phyloP scores from a whole-genome alignment of 2,113 vertebrate genomes.

The Sclerurus mexicanus region DNA sequence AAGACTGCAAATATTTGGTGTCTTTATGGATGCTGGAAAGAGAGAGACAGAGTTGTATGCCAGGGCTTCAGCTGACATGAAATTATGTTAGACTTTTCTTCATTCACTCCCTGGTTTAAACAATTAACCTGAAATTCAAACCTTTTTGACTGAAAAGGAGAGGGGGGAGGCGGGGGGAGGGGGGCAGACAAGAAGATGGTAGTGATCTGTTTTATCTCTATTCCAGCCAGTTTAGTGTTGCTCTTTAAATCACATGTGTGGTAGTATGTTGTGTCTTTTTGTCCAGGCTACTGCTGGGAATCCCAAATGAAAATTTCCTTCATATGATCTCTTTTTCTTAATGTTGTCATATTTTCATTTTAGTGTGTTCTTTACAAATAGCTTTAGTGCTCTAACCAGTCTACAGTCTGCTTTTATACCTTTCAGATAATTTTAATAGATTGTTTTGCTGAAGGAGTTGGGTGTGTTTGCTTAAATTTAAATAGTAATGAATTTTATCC shows the following conservation, averaged over 20 bases:
- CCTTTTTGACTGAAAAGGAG: neutral
- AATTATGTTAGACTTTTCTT: neutral
- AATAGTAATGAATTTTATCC: neutral
- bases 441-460: neutral
- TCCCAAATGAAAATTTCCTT: neutral
- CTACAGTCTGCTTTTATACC: neutral
- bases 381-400: neutral
- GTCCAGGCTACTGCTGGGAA: neutral
- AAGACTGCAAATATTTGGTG: neutral
- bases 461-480: neutral
- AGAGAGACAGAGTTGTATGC: neutral
- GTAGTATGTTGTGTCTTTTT: neutral
- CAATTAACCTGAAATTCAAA: neutral
- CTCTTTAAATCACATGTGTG: neutral
- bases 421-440: neutral
- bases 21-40: neutral
- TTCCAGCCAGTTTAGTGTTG: neutral
- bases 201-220: neutral
- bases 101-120: neutral
- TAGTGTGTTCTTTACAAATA: neutral
- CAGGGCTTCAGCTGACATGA: neutral
- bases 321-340: neutral
- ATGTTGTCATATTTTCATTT: neutral
- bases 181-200: neutral
- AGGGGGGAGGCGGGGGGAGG: neutral